A percentile compares a stretch with the other conserved stretches of the same genome.
Evolutionary conservation across 1,140 invertebrate species (phyloP).

Genomic region (Monomorium pharaonis): DNA sequence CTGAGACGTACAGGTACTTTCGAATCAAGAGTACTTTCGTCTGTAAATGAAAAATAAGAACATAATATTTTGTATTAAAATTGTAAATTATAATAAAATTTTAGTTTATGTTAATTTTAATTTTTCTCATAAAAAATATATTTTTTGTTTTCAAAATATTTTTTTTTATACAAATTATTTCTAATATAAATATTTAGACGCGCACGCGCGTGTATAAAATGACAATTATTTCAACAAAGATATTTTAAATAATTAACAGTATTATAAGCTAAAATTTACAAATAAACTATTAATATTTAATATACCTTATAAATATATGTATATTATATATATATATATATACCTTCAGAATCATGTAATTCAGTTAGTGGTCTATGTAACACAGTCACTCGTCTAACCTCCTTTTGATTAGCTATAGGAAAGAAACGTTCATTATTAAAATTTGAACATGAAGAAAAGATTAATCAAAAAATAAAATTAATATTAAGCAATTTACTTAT

Average conservation of each 20-base stretch:
- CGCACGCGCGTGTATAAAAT: not conserved
- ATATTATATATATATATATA: no score
- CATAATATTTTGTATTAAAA: not conserved
- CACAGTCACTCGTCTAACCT: constrained; percentile 80
- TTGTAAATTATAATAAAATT: no score
- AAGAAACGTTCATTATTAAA: constrained; percentile 35
- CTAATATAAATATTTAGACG: no score
- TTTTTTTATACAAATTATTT: not conserved
- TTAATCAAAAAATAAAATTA: not conserved
- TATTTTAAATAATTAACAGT: not conserved
- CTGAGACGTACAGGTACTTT: constrained; percentile 79
- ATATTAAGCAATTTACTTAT: not conserved
- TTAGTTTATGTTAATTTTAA: not conserved
- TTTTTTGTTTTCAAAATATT: not conserved
- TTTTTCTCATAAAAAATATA: not conserved
- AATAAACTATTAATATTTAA: not conserved
- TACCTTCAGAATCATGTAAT: constrained; percentile 80
- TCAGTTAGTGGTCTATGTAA: constrained; percentile 77
- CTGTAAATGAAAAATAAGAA: constrained; percentile 60
- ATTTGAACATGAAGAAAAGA: not conserved
- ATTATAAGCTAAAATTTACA: not conserved
- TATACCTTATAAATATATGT: not conserved
- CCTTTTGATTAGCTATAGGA: constrained; percentile 76
- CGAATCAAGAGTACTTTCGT: constrained; percentile 75
- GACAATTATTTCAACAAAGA: not conserved